Percentiles rank a stretch among this genome's conserved stretches.
These are phyloP conservation scores for Drosophila lutescens DNA, from an alignment of 2,888 invertebrate species.

Conservation along the genomic window DNA sequence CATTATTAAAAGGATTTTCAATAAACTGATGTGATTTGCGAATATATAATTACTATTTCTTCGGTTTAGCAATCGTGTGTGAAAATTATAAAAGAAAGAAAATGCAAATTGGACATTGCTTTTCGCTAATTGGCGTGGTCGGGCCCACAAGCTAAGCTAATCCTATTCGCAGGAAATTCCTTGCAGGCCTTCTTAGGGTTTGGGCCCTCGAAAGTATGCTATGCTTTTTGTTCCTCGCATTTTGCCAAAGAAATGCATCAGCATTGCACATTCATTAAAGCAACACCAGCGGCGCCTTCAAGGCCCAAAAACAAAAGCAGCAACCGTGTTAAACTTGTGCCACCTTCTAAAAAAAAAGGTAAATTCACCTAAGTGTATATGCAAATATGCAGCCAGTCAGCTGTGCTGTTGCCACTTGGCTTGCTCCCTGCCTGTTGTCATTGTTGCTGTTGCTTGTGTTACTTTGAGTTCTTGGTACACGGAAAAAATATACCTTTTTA, in stretches of 20 bases:
- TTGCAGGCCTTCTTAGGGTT: neutral
- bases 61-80: neutral
- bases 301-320: constrained; percentile 45
- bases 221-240: constrained; percentile 22
- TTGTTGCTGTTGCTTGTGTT: constrained; percentile 33
- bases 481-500: neutral
- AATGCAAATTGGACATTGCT: constrained; percentile 7
- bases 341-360: constrained; percentile 15
- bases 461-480: constrained; percentile 13
- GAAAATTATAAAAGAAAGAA: neutral
- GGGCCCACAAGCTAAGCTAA: constrained; percentile 5
- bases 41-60: neutral
- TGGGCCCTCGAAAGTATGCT: constrained; percentile 30
- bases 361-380: constrained; percentile 25
- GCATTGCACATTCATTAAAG: constrained; percentile 65
- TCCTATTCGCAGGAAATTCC: neutral
- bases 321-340: constrained; percentile 35
- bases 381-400: constrained; percentile 41
- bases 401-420: constrained; percentile 47
- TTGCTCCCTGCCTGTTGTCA: constrained; percentile 28
- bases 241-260: constrained; percentile 43
- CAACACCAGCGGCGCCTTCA: constrained; percentile 60
- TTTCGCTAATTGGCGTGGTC: constrained; percentile 10
- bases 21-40: neutral
- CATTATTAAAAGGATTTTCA: neutral